Evolutionary conservation across 2,113 vertebrate genomes (phyloP).

Genomic region (Nothobranchius kuhntae): DNA sequence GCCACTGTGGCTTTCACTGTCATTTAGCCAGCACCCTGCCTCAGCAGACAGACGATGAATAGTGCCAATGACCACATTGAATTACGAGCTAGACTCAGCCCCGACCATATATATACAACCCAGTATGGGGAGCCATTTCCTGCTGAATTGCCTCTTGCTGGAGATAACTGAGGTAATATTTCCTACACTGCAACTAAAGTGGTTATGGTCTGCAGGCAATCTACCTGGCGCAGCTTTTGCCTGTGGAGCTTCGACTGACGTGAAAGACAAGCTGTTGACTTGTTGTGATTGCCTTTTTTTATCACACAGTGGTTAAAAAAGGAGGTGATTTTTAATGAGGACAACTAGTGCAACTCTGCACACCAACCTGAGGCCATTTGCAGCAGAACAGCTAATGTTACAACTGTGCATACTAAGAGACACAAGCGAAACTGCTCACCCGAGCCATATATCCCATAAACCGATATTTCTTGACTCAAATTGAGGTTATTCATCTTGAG

Average conservation of each 20-base stretch:
- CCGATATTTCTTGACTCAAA: constrained; percentile 36
- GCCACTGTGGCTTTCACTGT: constrained; percentile 60
- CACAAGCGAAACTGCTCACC: constrained; percentile 28
- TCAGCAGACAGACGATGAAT: constrained; percentile 57
- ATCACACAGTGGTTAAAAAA: constrained; percentile 48
- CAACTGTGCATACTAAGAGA: constrained; percentile 30
- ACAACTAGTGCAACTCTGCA: constrained; percentile 43
- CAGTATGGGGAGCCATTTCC: constrained; percentile 59
- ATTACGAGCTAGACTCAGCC: constrained; percentile 58
- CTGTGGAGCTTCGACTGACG: constrained; percentile 9
- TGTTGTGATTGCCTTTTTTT: constrained; percentile 38
- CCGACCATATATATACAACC: constrained; percentile 58
- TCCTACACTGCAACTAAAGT: constrained; percentile 58
- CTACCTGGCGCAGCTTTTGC: constrained; percentile 57
- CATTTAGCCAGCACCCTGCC: constrained; percentile 58
- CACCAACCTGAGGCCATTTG: constrained; percentile 18
- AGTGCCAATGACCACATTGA: constrained; percentile 57
- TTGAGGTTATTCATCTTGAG: constrained; percentile 44
- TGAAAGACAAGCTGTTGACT: constrained; percentile 46
- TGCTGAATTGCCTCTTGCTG: constrained; percentile 65
- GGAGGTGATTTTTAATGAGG: constrained; percentile 56
- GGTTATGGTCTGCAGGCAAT: constrained; percentile 60
- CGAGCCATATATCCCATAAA: constrained; percentile 26
- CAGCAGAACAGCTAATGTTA: constrained; percentile 25
- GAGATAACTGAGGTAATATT: constrained; percentile 69